Percentiles rank a stretch among this genome's conserved stretches.
These are phyloP conservation scores for Ophion slaviceki DNA, from an alignment of 2,888 invertebrate genomes.

Conservation along the genomic window DNA sequence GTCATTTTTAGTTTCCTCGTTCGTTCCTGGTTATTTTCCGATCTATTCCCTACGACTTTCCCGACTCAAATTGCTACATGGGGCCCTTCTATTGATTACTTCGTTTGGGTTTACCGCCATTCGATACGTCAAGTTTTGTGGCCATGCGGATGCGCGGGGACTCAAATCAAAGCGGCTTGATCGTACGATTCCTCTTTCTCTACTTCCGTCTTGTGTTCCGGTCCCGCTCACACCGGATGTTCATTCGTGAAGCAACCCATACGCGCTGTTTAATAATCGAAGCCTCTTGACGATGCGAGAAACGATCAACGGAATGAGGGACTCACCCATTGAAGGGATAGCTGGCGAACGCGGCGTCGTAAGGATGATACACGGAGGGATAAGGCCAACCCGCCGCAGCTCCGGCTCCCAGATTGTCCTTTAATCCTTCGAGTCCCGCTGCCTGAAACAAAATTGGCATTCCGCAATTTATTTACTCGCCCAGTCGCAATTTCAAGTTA, in stretches of 20 bases:
- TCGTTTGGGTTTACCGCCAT: background rate
- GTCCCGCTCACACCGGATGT: conserved; percentile 45
- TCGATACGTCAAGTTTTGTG: too few relatives aligned
- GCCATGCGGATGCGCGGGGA: background rate
- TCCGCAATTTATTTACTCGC: background rate
- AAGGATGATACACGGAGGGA: conserved; percentile 96
- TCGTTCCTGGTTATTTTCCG: too few relatives aligned
- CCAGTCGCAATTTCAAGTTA: too few relatives aligned
- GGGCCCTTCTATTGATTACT: background rate
- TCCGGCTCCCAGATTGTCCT: conserved; percentile 93
- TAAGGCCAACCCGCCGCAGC: conserved; percentile 94
- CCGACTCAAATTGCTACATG: too few relatives aligned
- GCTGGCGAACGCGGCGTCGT: conserved; percentile 96
- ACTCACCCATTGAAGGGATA: conserved; percentile 98
- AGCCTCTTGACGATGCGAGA: background rate
- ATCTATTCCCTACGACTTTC: too few relatives aligned
- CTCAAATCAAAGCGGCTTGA: conserved; percentile 34
- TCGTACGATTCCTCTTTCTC: background rate
- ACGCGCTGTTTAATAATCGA: conserved; percentile 45
- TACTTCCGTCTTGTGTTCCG: background rate
- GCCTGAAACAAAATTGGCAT: conserved; percentile 86
- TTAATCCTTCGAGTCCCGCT: conserved; percentile 91
- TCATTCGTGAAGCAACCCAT: conserved; percentile 47
- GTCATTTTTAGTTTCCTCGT: too few relatives aligned
- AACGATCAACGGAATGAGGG: conserved; percentile 23